Percentiles rank a stretch among this genome's conserved stretches.
phyloP scores from a whole-genome alignment of 2,888 invertebrate genomes.

The Clitarchus hookeri region DNA sequence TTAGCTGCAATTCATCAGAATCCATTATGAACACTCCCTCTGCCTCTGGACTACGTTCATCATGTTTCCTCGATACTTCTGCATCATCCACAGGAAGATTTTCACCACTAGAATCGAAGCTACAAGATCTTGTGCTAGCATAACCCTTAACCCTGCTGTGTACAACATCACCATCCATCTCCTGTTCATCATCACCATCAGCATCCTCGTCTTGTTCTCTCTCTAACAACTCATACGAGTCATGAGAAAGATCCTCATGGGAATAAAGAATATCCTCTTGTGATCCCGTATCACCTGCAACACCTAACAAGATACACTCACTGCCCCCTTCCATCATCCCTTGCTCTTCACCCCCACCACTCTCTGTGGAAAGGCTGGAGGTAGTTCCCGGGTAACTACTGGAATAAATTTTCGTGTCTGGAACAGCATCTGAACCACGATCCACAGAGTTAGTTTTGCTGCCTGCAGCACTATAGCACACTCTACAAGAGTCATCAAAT shows the following conservation, averaged over 20 bases:
- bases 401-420: slow-evolving; percentile 77
- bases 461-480: slow-evolving; percentile 62
- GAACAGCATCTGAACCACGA: slow-evolving; percentile 64
- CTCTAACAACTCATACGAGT: slow-evolving; percentile 84
- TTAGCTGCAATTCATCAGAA: slow-evolving; percentile 23
- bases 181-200: slow-evolving; percentile 51
- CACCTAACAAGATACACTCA: slow-evolving; percentile 44
- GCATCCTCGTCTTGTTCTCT: slow-evolving; percentile 70
- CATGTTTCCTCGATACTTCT: slow-evolving; percentile 57
- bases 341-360: slow-evolving; percentile 69
- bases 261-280: slow-evolving; percentile 56
- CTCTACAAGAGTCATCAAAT: slow-evolving; percentile 70
- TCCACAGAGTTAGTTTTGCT: slow-evolving; percentile 68
- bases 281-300: slow-evolving; percentile 45
- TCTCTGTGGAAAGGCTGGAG: slow-evolving; percentile 66
- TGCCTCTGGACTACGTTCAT: slow-evolving; percentile 23
- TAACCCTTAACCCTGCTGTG: slow-evolving; percentile 30
- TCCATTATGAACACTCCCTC: slow-evolving; percentile 27
- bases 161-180: slow-evolving; percentile 28
- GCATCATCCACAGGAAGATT: slow-evolving; percentile 73
- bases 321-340: slow-evolving; percentile 65
- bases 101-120: slow-evolving; percentile 77
- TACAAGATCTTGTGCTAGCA: slow-evolving; percentile 62
- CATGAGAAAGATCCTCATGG: slow-evolving; percentile 85
- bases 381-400: slow-evolving; percentile 84